These are phyloP conservation scores for Idris sp. DNA, from an alignment of 1,140 invertebrate genomes.

Conservation along the genomic window DNA sequence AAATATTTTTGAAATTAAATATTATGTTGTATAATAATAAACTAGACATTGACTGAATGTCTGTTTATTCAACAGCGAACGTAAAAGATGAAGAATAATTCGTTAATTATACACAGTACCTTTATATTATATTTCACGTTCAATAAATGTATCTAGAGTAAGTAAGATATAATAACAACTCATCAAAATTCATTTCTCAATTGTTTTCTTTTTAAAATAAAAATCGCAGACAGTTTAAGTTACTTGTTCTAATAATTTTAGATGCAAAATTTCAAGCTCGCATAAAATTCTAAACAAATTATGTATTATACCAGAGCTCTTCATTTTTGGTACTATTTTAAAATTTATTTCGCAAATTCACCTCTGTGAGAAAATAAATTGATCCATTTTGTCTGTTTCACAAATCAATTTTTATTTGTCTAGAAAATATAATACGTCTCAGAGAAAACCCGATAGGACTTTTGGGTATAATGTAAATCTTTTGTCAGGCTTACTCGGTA, in stretches of 20 bases:
- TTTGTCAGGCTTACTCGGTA: constrained; percentile 45
- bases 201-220: constrained; percentile 3
- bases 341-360: too few species aligned
- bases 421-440: constrained; percentile 2
- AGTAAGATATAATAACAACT: constrained; percentile 20
- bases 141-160: neutral
- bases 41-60: constrained; percentile 2
- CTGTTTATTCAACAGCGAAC: neutral
- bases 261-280: neutral
- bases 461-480: constrained; percentile 10
- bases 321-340: too few species aligned
- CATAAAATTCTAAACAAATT: constrained; percentile 39
- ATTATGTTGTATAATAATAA: neutral
- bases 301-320: neutral
- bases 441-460: constrained; percentile 24
- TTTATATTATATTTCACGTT: constrained; percentile 2
- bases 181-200: constrained; percentile 10
- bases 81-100: neutral
- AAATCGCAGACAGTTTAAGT: constrained; percentile 13
- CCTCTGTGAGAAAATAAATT: too few species aligned
- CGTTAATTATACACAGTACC: constrained; percentile 4
- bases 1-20: neutral
- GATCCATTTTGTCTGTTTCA: too few species aligned
- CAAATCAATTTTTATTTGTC: constrained; percentile 19
- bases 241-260: too few species aligned